phyloP scores from a whole-genome alignment of 92 coral and sea anemone species.

The Isaurus tuberculatus region DNA sequence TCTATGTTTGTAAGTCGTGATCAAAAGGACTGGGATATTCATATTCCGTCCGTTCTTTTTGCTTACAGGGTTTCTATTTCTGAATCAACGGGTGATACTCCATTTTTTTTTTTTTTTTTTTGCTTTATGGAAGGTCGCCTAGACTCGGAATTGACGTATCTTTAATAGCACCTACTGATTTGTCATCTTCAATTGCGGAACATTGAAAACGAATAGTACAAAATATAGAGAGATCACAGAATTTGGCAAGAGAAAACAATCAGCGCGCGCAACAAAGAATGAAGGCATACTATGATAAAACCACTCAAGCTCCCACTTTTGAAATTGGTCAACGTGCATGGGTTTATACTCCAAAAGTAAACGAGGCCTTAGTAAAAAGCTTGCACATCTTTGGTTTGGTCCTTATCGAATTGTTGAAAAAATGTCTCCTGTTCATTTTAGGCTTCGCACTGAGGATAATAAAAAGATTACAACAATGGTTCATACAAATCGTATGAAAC shows the following conservation, averaged over 20 bases:
- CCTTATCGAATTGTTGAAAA: constrained; percentile 46
- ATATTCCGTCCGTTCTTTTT: constrained; percentile 32
- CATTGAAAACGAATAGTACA: constrained; percentile 1
- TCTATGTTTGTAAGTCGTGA: constrained; percentile 47
- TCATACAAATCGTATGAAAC: constrained; percentile 50
- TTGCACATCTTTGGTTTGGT: constrained; percentile 32
- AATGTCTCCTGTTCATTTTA: constrained; percentile 46
- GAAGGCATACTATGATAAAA: constrained; percentile 36
- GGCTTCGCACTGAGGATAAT: constrained; percentile 41
- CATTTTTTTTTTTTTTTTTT: constrained; percentile 38
- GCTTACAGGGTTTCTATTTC: constrained; percentile 46
- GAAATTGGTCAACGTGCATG: constrained; percentile 5
- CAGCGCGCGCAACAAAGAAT: constrained; percentile 58
- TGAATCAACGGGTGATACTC: constrained; percentile 47
- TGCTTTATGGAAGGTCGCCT: constrained; percentile 28
- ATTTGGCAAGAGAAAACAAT: constrained; percentile 38
- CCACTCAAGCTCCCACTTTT: not conserved
- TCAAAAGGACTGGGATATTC: constrained; percentile 63
- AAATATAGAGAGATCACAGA: constrained; percentile 28
- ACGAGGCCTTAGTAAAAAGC: not conserved
- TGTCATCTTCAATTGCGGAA: constrained; percentile 1
- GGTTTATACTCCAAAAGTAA: constrained; percentile 2
- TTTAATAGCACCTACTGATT: not conserved
- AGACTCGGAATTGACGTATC: not conserved
- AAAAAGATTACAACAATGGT: constrained; percentile 40